Percentiles rank a stretch among this genome's conserved stretches.
These are phyloP conservation scores for Oreocharis arfaki DNA, from an alignment of 2,113 vertebrate species.

Conservation along the genomic window DNA sequence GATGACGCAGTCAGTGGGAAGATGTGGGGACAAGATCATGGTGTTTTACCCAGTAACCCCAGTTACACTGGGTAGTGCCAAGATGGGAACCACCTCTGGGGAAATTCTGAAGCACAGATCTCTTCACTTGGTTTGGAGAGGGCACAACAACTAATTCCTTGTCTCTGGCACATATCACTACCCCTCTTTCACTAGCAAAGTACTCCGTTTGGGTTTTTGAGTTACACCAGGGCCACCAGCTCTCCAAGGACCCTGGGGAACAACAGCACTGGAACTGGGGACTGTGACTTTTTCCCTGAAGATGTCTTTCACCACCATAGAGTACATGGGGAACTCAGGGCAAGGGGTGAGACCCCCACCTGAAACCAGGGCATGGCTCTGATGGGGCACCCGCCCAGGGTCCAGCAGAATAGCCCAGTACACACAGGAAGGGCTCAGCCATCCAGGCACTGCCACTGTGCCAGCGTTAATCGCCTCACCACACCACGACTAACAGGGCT, in stretches of 20 bases:
- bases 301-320: neutral
- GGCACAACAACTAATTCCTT: neutral
- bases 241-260: neutral
- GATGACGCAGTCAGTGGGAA: neutral
- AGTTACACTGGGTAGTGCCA: fast-evolving
- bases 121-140: neutral
- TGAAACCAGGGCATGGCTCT: fast-evolving
- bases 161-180: neutral
- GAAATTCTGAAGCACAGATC: neutral
- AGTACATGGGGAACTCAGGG: fast-evolving
- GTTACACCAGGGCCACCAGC: neutral
- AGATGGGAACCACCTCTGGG: neutral
- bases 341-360: neutral
- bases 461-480: fast-evolving
- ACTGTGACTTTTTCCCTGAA: neutral
- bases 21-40: neutral
- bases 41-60: neutral
- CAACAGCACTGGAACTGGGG: neutral
- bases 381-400: fast-evolving
- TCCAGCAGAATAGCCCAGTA: neutral
- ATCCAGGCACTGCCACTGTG: fast-evolving
- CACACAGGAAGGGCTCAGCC: fast-evolving
- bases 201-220: neutral
- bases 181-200: neutral
- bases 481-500: neutral